Percentiles rank a stretch among this genome's conserved stretches.
Evolutionary conservation across 2,113 vertebrate genomes (phyloP).

Genomic region (Sardina pilchardus): DNA sequence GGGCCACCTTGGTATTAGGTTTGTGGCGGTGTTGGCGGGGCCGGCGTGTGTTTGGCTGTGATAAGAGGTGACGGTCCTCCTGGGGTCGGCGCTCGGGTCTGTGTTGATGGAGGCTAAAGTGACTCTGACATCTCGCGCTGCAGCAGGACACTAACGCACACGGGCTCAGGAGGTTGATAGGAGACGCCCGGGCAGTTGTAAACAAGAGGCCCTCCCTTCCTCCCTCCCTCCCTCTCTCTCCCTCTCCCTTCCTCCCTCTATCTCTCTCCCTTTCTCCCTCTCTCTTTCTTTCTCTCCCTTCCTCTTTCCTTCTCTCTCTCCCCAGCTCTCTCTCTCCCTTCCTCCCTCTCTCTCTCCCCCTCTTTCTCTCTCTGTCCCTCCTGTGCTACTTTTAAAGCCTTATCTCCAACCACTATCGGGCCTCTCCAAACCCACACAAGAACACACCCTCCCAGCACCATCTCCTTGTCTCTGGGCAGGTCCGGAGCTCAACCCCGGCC

Average conservation of each 20-base stretch:
- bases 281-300: neutral
- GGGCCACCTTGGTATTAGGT: conserved; percentile 7
- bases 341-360: neutral
- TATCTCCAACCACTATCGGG: conserved; percentile 19
- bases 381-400: neutral
- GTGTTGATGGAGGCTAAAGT: conserved; percentile 14
- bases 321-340: neutral
- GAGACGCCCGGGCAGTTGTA: conserved; percentile 1
- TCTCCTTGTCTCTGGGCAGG: conserved; percentile 50
- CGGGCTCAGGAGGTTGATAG: conserved; percentile 28
- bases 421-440: conserved; percentile 37
- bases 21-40: neutral
- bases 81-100: neutral
- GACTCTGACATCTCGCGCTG: neutral
- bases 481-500: conserved; percentile 58
- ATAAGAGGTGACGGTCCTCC: neutral
- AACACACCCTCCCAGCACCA: conserved; percentile 11
- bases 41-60: conserved; percentile 2
- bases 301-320: neutral
- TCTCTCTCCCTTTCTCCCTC: neutral
- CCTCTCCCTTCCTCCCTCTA: neutral
- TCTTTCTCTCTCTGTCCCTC: neutral
- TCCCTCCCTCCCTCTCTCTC: neutral
- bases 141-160: conserved; percentile 2
- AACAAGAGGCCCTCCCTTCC: neutral